Conservation (phyloP, 2,888 invertebrate genomes). For the Dichetophora obliterata region DNA sequence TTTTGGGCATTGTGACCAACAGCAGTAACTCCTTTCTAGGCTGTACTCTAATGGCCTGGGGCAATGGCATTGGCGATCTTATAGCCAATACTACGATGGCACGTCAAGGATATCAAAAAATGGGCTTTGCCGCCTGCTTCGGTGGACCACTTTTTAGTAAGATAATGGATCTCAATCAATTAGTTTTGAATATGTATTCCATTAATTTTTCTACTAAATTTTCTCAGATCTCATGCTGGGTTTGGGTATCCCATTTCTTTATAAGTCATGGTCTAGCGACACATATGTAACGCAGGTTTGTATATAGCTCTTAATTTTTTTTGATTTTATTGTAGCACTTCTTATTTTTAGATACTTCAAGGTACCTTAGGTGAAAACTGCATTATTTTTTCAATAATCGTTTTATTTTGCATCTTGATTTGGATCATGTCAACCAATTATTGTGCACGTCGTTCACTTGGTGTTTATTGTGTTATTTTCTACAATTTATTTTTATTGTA, state of each 20-base stretch:
- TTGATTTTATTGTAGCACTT: not conserved
- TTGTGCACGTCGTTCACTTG: conserved; percentile 47
- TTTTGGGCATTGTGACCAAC: conserved; percentile 73
- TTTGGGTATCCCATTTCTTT: conserved; percentile 49
- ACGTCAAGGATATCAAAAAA: conserved; percentile 74
- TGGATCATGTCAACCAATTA: conserved; percentile 55
- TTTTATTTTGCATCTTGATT: conserved; percentile 48
- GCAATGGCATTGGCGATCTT: conserved; percentile 72
- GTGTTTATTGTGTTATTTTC: conserved; percentile 45
- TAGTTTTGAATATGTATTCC: no score
- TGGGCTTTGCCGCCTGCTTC: conserved; percentile 78
- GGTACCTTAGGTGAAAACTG: conserved; percentile 57
- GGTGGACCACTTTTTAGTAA: conserved; percentile 79
- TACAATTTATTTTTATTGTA: conserved; percentile 47
- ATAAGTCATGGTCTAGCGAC: conserved; percentile 30
- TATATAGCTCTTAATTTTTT: not conserved
- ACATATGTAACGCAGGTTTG: conserved; percentile 21
- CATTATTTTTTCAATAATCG: conserved; percentile 52
- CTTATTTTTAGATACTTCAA: conserved; percentile 43
- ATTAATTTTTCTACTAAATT: no score
- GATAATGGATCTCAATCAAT: no score
- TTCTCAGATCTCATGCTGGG: conserved; percentile 47
- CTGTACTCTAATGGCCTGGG: conserved; percentile 77
- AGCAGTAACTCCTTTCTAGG: conserved; percentile 75
- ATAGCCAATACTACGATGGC: conserved; percentile 76